These are phyloP conservation scores for Apogon talboti DNA, from an alignment of 2,797 vertebrate species.

Conservation along the genomic window DNA sequence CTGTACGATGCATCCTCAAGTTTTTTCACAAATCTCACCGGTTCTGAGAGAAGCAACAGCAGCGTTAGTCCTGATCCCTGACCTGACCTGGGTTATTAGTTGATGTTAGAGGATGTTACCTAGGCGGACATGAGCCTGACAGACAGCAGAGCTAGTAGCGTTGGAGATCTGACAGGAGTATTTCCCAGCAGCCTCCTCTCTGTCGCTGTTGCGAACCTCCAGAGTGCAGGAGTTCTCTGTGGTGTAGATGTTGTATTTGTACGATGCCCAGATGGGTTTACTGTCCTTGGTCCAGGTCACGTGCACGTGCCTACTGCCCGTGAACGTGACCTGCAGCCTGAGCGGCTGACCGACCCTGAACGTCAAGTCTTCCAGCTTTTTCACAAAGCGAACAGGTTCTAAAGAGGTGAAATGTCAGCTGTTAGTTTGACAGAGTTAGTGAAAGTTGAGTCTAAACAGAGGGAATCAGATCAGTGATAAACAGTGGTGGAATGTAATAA, in stretches of 20 bases:
- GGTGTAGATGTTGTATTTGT: slow-evolving; percentile 87
- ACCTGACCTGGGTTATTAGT: too few species aligned
- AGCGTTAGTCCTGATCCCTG: slow-evolving; percentile 23
- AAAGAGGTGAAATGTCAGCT: slow-evolving; percentile 40
- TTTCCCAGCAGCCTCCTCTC: slow-evolving; percentile 86
- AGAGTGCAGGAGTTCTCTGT: slow-evolving; percentile 81
- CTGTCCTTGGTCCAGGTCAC: slow-evolving; percentile 90
- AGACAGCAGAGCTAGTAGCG: slow-evolving; percentile 68
- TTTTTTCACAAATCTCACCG: slow-evolving; percentile 87
- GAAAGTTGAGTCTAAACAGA: neutral
- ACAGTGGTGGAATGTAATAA: too few species aligned
- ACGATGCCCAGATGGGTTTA: slow-evolving; percentile 82
- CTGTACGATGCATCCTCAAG: slow-evolving; percentile 87
- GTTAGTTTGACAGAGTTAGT: slow-evolving; percentile 29
- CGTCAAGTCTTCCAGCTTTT: slow-evolving; percentile 86
- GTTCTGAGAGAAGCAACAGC: slow-evolving; percentile 58
- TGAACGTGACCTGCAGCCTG: slow-evolving; percentile 87
- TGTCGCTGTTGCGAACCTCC: slow-evolving; percentile 83
- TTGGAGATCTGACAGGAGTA: slow-evolving; percentile 91
- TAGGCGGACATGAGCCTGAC: too few species aligned
- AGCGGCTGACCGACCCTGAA: slow-evolving; percentile 87
- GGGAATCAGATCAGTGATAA: too few species aligned
- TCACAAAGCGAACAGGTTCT: slow-evolving; percentile 86
- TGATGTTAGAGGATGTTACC: too few species aligned
- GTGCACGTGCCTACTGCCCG: slow-evolving; percentile 86